Evolutionary conservation across 1,140 invertebrate genomes (phyloP), one percentile per base, ranked within the genome.

Genomic region (Cheumatopsyche charites): DNA sequence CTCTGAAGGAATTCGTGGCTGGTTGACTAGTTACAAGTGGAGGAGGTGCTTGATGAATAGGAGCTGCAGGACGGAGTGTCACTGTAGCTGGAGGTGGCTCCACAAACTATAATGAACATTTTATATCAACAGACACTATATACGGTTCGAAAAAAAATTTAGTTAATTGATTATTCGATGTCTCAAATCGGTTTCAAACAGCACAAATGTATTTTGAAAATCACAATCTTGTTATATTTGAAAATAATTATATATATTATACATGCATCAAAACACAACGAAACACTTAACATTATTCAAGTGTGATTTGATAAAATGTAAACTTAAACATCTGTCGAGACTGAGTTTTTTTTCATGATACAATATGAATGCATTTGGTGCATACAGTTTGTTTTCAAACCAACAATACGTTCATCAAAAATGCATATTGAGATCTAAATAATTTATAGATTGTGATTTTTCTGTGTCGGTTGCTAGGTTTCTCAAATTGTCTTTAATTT

Each of bases 11-110:
- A 75, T 86, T 85, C 79, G 90, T 86, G 76, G 88, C 89, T 72
- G 90, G 90, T 82, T 91, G 89, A 75, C 89, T 89, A 75, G 86
- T 78, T 75, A 87, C 88, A 52, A 91, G 86, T 72, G 88, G 88
- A 19, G 87, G 79, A 70, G 89, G 87, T 79, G 87, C 84, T 85
- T 93, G 91, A 76, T 89, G 89, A 49, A 93, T 85, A 23, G 92
- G 92, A 47, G 87, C 85, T 78, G 89, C 84, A 70, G 87, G 87
- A 76, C 91, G 86, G 21, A 94, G 86, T 29, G 88, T 90, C 70
- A 93, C 91, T 29, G 88, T 87, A 15, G 89, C 78, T 15, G 90
- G 89, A 12, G 90, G 90, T 17, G 89, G 88, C 77, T 88, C 86
- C 70, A 78, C 78, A 58, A 80, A 76, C 75, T 76, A 62, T 29